Evolutionary conservation across 2,113 vertebrate species (phyloP), one percentile per base, ranked within the genome.

Genomic region (Daphoenositta chrysoptera): DNA sequence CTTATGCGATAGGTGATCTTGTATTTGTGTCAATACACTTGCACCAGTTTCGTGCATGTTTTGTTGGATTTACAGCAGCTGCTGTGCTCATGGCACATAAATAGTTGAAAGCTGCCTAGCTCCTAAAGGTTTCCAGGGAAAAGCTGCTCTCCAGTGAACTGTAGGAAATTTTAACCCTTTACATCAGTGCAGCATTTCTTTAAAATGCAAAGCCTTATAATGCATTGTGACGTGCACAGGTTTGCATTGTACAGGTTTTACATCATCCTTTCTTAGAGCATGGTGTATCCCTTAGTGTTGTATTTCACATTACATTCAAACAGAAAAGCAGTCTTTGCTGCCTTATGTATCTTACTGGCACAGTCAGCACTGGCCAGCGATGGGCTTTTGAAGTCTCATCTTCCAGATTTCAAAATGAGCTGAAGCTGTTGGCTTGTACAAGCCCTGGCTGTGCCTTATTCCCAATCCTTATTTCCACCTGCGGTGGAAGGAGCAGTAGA

Each of bases 341-440:
- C 23, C 19, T 26, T 33, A 1, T 0, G 0, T 56, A 1, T 20
- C 18, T 50, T 71, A 18, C 27, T 44, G 28, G 37, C 37, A n/a
- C 33, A 72, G 57, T 56, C 73, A 42, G 24, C 17, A 9, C 33
- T 87, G 71, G 15, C 39, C 81, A 84, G 60, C 2, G 0, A 2
- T 15, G 15, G 61, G 20, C 53, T 87, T 80, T 87, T 80, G 0
- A 86, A 54, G 58, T 70, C 47, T 45, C 15, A 5, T 51, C 80
- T 87, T 93, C 54, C 45, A 40, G 4, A 58, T 84, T 44, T 27
- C 20, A n/a, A 6, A 87, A n/a, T 18, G 64, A 60, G 6, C 31
- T 76, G 57, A 71, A 66, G 51, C 77, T 79, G 44, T 89, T 82
- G 85, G 33, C 23, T 88, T 50, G 15, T 40, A 22, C 28, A 14